Evolutionary conservation across 2,113 vertebrate genomes (phyloP), one percentile per base, ranked within the genome.

Genomic region (Platichthys stellatus): DNA sequence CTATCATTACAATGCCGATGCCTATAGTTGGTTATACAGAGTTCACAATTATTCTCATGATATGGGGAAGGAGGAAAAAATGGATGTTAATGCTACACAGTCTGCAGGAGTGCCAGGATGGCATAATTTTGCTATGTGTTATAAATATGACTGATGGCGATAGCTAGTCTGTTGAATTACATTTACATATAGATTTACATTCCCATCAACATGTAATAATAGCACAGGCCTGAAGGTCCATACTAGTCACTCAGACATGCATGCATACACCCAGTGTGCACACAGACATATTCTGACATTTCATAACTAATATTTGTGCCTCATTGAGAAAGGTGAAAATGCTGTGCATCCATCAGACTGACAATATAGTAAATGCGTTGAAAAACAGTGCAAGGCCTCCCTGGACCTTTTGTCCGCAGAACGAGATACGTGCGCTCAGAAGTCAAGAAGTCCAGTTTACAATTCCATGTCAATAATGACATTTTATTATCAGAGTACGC

Each of bases 121-220:
- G 84, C 24, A 76, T 80, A 89, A 88, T 92, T 86, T 74, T 86
- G 63, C 85, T 82, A 21, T n/a, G 18, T 77, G 81, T 80, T 74
- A 74, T 87, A 86, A 93, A 89, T 92, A 91, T 89, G 90, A 92
- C 90, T 89, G 90, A 91, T 92, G 85, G 86, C 35, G 60, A 91
- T 85, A 90, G 86, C 60, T 81, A 77, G 80, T 84, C 79, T 88
- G 82, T 82, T 89, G 84, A 89, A 91, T 88, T 86, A 84, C 92
- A 93, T 93, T 93, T 93, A 92, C 91, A 93, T 92, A 87, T 89
- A 91, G 84, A 93, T 91, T 92, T 89, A 91, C 89, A 89, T 87
- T 92, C 77, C 86, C 84, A 90, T 92, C 86, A 90, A 88, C 81
- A 82, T 83, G 85, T 85, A 84, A 89, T 92, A 90, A 90, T 88